These are phyloP conservation scores for Rhynchonycteris naso DNA, from an alignment of 2,797 vertebrate genomes.

Conservation along the genomic window DNA sequence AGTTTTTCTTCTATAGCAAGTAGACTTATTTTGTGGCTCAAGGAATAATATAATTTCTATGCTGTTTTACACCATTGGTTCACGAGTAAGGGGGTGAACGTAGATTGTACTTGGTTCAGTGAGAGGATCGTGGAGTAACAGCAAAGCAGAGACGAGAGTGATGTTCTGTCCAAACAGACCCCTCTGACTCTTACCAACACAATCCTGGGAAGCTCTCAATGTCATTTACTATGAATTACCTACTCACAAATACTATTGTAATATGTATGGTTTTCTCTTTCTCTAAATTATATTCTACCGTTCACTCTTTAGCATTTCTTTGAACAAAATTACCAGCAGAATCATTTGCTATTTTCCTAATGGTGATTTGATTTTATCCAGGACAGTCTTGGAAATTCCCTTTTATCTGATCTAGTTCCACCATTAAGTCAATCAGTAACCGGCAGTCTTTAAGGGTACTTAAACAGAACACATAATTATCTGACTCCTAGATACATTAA, in stretches of 20 bases:
- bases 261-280: background rate
- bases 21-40: background rate
- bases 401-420: background rate
- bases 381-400: background rate
- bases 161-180: background rate
- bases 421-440: background rate
- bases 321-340: conserved; percentile 29
- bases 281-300: background rate
- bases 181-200: background rate
- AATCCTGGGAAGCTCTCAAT: background rate
- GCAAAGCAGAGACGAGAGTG: background rate
- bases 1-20: background rate
- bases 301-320: background rate
- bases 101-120: background rate
- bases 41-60: background rate
- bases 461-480: background rate
- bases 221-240: background rate
- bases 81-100: background rate
- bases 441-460: background rate
- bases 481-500: background rate
- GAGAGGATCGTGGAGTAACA: background rate
- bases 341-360: background rate
- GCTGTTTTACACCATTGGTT: background rate
- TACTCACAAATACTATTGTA: background rate
- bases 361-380: background rate